A percentile compares a stretch with the other conserved stretches of the same genome.
phyloP scores from a whole-genome alignment of 2,797 vertebrate species.

The Propithecus perrieri region DNA sequence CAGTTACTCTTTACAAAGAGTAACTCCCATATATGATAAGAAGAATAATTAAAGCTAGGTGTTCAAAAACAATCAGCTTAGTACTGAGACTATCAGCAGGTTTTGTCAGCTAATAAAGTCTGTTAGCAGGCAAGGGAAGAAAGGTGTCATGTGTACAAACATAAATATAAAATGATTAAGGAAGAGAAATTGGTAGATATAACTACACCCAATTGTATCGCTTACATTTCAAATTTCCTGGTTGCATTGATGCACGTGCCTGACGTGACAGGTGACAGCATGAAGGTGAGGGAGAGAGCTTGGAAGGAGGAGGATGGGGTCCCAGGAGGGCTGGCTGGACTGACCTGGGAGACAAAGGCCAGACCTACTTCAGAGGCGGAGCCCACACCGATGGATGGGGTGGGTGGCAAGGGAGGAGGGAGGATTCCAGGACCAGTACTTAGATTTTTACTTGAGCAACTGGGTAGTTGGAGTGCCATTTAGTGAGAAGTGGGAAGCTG shows the following conservation, averaged over 20 bases:
- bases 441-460: neutral
- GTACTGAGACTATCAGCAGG: neutral
- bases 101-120: neutral
- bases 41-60: neutral
- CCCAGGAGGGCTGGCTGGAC: neutral
- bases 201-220: neutral
- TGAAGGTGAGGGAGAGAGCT: neutral
- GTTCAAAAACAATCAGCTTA: neutral
- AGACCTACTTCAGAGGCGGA: neutral
- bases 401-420: too few species aligned
- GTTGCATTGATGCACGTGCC: accelerated
- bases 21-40: neutral
- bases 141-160: neutral
- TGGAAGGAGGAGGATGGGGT: neutral
- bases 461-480: neutral
- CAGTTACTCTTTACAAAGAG: neutral
- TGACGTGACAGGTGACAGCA: neutral
- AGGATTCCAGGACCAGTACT: neutral
- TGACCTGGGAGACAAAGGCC: neutral
- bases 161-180: neutral
- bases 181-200: neutral
- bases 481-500: neutral
- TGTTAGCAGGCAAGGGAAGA: neutral
- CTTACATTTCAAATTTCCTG: neutral
- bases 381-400: neutral